A percentile compares a stretch with the other conserved stretches of the same genome.
Conservation (phyloP, 2,797 vertebrate species). For the Craterocephalus amniculus region DNA sequence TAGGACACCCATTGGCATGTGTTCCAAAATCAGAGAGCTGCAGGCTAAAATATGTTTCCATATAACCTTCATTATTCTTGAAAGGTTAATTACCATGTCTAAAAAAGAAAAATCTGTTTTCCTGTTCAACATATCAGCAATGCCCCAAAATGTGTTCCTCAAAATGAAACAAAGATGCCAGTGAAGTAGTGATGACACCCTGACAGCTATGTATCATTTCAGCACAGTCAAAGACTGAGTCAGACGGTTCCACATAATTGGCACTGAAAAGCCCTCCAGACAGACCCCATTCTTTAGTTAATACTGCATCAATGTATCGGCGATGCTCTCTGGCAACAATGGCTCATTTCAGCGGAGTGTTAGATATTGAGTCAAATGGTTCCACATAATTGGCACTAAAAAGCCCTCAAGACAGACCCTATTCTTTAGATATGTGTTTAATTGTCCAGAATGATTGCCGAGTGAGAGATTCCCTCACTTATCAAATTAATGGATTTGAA, state of each 20-base stretch:
- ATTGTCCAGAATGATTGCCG: slow-evolving; percentile 82
- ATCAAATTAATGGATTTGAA: slow-evolving; percentile 79
- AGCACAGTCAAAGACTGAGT: slow-evolving; percentile 37
- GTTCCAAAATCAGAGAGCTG: neutral
- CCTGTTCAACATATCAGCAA: neutral
- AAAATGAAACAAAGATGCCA: slow-evolving; percentile 26
- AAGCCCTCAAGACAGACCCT: slow-evolving; percentile 69
- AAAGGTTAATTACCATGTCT: neutral
- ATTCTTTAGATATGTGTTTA: slow-evolving; percentile 78
- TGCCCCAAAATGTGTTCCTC: slow-evolving; percentile 1
- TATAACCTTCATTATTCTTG: neutral
- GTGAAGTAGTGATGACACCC: neutral
- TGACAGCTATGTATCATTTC: slow-evolving; percentile 58
- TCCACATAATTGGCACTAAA: slow-evolving; percentile 78
- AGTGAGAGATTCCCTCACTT: slow-evolving; percentile 77
- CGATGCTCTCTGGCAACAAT: slow-evolving; percentile 51
- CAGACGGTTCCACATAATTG: slow-evolving; percentile 74
- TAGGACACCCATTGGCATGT: neutral
- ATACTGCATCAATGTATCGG: slow-evolving; percentile 1
- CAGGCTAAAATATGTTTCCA: neutral
- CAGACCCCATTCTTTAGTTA: slow-evolving; percentile 68
- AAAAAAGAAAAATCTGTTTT: neutral
- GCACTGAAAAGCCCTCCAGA: slow-evolving; percentile 71
- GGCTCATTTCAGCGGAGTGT: slow-evolving; percentile 53
- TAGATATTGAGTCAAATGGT: slow-evolving; percentile 58